These are phyloP conservation scores for Triplophysa rosa DNA, from an alignment of 2,113 vertebrate genomes.

Conservation along the genomic window DNA sequence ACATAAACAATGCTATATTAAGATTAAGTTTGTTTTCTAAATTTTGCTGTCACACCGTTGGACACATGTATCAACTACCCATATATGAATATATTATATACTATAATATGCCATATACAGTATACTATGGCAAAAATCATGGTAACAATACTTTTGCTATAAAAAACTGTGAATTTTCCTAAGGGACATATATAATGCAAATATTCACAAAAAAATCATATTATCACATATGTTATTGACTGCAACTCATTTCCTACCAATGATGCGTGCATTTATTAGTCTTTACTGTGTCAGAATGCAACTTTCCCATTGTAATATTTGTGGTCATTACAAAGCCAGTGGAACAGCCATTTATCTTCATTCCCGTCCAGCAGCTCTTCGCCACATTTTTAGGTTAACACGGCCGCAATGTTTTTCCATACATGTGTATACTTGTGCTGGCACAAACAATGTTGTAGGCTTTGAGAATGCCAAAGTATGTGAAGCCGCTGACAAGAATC, in stretches of 20 bases:
- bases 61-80: too few relatives aligned
- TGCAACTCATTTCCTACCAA: neutral
- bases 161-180: too few relatives aligned
- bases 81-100: too few relatives aligned
- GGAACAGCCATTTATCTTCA: slow-evolving; percentile 14
- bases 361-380: neutral
- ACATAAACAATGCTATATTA: too few relatives aligned
- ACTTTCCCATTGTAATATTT: slow-evolving; percentile 7
- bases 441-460: slow-evolving; percentile 6
- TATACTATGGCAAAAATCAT: too few relatives aligned
- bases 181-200: too few relatives aligned
- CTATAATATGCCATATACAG: too few relatives aligned
- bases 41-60: too few relatives aligned
- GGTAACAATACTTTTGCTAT: too few relatives aligned
- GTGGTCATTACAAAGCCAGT: slow-evolving; percentile 22
- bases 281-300: slow-evolving; percentile 1
- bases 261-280: slow-evolving; percentile 1
- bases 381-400: neutral
- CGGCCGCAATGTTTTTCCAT: slow-evolving; percentile 10
- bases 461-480: slow-evolving; percentile 21
- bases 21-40: too few relatives aligned
- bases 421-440: slow-evolving; percentile 31
- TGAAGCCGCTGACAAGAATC: slow-evolving; percentile 14
- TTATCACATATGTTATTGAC: neutral
- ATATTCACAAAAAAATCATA: neutral